Evolutionary conservation across 2,113 vertebrate species (phyloP).

Genomic region (Takifugu bimaculatus): DNA sequence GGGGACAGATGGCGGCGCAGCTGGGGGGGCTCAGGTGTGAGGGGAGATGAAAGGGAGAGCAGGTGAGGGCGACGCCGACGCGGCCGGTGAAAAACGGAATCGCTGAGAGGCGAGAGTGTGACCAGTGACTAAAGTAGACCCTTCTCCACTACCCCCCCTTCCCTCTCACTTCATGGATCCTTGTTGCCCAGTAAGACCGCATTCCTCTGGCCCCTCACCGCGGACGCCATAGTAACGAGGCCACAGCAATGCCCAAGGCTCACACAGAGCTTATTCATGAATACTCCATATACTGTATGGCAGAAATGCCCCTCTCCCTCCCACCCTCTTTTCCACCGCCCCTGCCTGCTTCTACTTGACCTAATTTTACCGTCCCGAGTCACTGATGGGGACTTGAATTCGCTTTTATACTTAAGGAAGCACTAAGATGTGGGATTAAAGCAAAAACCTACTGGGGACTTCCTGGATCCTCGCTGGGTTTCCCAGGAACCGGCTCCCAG

Average conservation of each 20-base stretch:
- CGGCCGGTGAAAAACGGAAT: conserved; percentile 13
- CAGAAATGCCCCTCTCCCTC: conserved; percentile 50
- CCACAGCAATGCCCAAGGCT: conserved; percentile 65
- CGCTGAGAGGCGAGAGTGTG: conserved; percentile 37
- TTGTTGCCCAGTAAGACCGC: conserved; percentile 59
- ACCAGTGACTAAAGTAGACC: conserved; percentile 67
- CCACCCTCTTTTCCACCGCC: conserved; percentile 29
- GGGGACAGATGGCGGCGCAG: conserved; percentile 66
- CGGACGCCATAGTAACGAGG: conserved; percentile 68
- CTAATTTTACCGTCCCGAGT: conserved; percentile 54
- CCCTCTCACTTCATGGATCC: conserved; percentile 21
- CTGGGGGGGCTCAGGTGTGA: conserved; percentile 54
- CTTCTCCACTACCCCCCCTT: conserved; percentile 32
- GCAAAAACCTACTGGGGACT: too few species aligned
- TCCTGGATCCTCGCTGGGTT: not conserved
- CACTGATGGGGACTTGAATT: conserved; percentile 45
- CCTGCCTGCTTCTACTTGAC: conserved; percentile 62
- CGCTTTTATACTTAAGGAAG: conserved; percentile 9
- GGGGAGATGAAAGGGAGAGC: conserved; percentile 48
- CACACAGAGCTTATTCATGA: conserved; percentile 75
- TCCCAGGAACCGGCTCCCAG: too few species aligned
- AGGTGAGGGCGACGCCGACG: conserved; percentile 41
- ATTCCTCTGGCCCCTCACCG: conserved; percentile 63
- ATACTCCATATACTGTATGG: conserved; percentile 72
- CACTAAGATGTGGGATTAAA: conserved; percentile 3